Evolutionary conservation across 2,888 invertebrate genomes (phyloP).

Genomic region (Acheta domesticus): DNA sequence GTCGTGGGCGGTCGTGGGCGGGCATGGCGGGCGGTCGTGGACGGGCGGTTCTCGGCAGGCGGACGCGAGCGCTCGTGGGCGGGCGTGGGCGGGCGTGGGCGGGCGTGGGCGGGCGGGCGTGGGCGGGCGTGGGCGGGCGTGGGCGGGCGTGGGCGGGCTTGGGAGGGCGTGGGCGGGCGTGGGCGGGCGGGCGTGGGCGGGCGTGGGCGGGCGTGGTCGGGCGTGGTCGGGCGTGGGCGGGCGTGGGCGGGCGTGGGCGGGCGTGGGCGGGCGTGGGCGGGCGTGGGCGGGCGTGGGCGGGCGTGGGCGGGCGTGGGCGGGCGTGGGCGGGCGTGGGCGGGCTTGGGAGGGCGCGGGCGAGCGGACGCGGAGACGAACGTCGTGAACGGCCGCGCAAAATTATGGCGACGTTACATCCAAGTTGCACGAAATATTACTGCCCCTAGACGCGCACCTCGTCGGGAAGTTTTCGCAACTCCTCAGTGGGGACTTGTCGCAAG

Average conservation of each 20-base stretch:
- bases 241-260: not conserved
- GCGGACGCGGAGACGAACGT: not conserved
- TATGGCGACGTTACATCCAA: not conserved
- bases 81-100: not conserved
- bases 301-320: not conserved
- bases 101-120: too few relatives aligned
- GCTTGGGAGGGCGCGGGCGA: not conserved
- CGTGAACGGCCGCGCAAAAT: not conserved
- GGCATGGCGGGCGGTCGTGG: not conserved
- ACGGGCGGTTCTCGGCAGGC: too few relatives aligned
- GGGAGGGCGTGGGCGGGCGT: not conserved
- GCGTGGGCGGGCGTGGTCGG: too few relatives aligned
- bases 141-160: too few relatives aligned
- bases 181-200: too few relatives aligned
- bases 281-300: too few relatives aligned
- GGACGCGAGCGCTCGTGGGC: too few relatives aligned
- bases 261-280: too few relatives aligned
- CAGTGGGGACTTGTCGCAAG: not conserved
- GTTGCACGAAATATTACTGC: not conserved
- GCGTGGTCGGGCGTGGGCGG: too few relatives aligned
- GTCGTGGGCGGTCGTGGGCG: too few relatives aligned
- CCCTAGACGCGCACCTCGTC: constrained; percentile 5
- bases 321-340: too few relatives aligned
- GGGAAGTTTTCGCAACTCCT: not conserved
- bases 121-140: too few relatives aligned